Conservation (phyloP, 2,797 vertebrate species). For the Danio tinwini region DNA sequence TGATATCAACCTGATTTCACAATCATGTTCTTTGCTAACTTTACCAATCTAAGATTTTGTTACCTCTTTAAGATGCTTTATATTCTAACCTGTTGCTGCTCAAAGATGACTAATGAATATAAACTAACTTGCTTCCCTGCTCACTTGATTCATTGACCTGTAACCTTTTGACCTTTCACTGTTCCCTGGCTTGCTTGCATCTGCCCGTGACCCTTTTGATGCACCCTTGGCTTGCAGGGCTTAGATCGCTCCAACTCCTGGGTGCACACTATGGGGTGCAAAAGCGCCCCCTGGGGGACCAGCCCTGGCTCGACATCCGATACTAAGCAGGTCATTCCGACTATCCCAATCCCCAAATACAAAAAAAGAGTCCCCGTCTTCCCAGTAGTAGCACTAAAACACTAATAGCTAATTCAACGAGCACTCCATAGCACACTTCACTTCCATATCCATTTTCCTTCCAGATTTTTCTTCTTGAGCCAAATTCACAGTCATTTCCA, state of each 20-base stretch:
- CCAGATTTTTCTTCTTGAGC: neutral
- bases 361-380: slow-evolving; percentile 47
- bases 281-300: slow-evolving; percentile 98
- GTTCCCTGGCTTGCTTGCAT: slow-evolving; percentile 73
- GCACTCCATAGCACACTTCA: slow-evolving; percentile 5
- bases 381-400: slow-evolving; percentile 47
- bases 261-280: slow-evolving; percentile 99
- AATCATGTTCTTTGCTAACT: slow-evolving; percentile 61
- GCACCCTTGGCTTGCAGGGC: slow-evolving; percentile 83
- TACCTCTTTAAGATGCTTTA: slow-evolving; percentile 51
- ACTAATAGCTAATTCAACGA: neutral
- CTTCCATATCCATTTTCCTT: slow-evolving; percentile 27
- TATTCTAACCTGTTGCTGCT: slow-evolving; percentile 39
- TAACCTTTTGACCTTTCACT: slow-evolving; percentile 78
- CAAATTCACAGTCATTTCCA: neutral
- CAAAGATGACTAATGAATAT: slow-evolving; percentile 58
- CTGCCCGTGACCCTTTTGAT: slow-evolving; percentile 80
- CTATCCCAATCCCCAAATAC: slow-evolving; percentile 52
- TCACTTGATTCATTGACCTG: slow-evolving; percentile 55
- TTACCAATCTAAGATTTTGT: slow-evolving; percentile 60
- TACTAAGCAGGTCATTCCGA: slow-evolving; percentile 94
- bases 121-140: slow-evolving; percentile 62
- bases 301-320: slow-evolving; percentile 97
- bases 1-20: slow-evolving; percentile 64
- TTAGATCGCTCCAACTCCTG: slow-evolving; percentile 99